Conservation (phyloP, 2,113 vertebrate genomes). For the Trogon surrucura region DNA sequence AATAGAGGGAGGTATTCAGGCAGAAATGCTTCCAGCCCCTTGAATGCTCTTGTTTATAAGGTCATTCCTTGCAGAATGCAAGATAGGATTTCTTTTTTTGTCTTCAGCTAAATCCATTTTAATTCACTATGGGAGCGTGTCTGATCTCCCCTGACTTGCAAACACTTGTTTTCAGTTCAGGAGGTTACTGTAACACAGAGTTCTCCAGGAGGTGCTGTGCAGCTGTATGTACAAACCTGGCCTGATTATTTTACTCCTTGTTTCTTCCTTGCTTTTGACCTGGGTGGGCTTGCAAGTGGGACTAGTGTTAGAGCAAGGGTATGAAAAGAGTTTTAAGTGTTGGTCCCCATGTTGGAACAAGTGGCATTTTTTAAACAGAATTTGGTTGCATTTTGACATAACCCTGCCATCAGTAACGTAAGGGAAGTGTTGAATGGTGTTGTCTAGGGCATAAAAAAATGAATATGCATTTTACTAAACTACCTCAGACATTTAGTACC, state of each 20-base stretch:
- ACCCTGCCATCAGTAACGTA: slow-evolving; percentile 89
- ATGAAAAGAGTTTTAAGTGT: slow-evolving; percentile 78
- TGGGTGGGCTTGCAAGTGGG: slow-evolving; percentile 76
- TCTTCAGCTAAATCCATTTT: neutral
- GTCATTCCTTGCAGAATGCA: neutral
- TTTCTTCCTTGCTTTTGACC: neutral
- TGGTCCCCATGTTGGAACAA: slow-evolving; percentile 84
- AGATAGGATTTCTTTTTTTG: neutral
- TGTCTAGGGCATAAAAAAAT: slow-evolving; percentile 92
- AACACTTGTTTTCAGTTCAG: neutral
- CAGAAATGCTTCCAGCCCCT: neutral
- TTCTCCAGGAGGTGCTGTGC: neutral
- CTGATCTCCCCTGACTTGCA: neutral
- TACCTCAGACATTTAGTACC: slow-evolving; percentile 99
- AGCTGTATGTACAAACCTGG: neutral
- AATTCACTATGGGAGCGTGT: neutral
- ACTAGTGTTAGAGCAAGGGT: slow-evolving; percentile 81
- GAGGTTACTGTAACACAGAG: neutral
- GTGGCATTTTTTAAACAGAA: slow-evolving; percentile 92
- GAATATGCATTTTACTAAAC: slow-evolving; percentile 99
- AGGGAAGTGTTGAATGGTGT: slow-evolving; percentile 93
- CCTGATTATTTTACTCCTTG: neutral
- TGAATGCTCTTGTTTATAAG: neutral
- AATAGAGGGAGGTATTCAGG: neutral
- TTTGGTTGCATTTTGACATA: slow-evolving; percentile 94